Percentiles rank a stretch among this genome's conserved stretches.
Evolutionary conservation across 2,888 invertebrate species (phyloP).

Genomic region (Drosophila putrida): DNA sequence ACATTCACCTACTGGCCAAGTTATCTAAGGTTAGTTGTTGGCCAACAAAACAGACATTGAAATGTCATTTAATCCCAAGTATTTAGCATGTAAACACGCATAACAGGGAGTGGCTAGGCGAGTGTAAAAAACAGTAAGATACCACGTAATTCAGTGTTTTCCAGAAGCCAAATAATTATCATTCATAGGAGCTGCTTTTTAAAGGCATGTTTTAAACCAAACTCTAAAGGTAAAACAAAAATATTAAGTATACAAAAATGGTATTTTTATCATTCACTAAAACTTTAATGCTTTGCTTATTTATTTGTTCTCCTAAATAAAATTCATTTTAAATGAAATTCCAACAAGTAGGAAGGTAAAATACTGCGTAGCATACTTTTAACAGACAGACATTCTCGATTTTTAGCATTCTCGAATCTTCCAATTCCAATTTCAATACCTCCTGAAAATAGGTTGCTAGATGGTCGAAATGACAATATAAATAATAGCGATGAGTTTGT

Average conservation of each 20-base stretch:
- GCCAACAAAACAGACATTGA: slow-evolving; percentile 32
- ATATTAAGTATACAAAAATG: no score
- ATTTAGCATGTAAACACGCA: slow-evolving; percentile 23
- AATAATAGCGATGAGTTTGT: no score
- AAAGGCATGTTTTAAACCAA: no score
- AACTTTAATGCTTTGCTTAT: no score
- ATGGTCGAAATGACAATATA: no score
- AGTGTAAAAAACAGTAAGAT: no score
- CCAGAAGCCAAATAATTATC: no score
- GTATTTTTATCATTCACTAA: no score
- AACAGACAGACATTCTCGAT: background rate
- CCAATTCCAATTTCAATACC: background rate
- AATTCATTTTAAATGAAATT: no score
- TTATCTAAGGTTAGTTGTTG: slow-evolving; percentile 42
- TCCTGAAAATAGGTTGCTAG: background rate
- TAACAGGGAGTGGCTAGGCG: slow-evolving; percentile 23
- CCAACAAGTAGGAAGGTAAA: background rate
- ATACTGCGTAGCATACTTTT: slow-evolving; percentile 47
- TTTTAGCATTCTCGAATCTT: background rate
- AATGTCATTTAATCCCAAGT: slow-evolving; percentile 44
- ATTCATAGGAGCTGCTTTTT: no score
- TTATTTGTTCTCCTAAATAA: no score
- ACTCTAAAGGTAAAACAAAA: no score
- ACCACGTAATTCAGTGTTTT: background rate
- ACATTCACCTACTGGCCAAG: slow-evolving; percentile 20